A percentile compares a stretch with the other conserved stretches of the same genome.
Conservation (phyloP, 2,888 invertebrate species). For the Pseudococcus viburni region DNA sequence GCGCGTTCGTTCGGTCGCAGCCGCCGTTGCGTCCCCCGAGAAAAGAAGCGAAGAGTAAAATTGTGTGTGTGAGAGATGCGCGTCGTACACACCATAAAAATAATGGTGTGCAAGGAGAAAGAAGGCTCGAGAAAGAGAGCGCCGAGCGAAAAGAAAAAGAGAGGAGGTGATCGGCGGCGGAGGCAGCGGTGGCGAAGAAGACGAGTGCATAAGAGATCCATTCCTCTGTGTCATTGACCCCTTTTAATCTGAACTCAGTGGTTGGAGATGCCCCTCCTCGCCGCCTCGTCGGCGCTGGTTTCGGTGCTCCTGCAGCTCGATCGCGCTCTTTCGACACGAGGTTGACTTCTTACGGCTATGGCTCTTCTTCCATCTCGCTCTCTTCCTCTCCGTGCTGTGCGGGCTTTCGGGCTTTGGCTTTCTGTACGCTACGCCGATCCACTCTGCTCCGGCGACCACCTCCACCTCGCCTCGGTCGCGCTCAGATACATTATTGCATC, state of each 20-base stretch:
- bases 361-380: slow-evolving; percentile 45
- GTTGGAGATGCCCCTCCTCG: slow-evolving; percentile 51
- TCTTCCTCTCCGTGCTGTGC: background rate
- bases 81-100: background rate
- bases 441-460: too few species aligned
- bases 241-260: slow-evolving; percentile 65
- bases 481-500: slow-evolving; percentile 51
- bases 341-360: slow-evolving; percentile 56
- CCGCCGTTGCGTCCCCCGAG: background rate
- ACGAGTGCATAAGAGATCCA: slow-evolving; percentile 62
- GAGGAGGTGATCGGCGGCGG: background rate
- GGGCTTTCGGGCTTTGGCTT: slow-evolving; percentile 30
- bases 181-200: background rate
- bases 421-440: background rate
- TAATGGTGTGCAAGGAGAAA: background rate
- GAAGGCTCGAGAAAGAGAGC: background rate
- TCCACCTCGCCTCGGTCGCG: background rate
- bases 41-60: background rate
- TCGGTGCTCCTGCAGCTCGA: slow-evolving; percentile 21
- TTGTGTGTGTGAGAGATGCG: background rate
- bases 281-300: background rate
- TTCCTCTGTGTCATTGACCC: slow-evolving; percentile 65
- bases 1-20: slow-evolving; percentile 20
- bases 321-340: slow-evolving; percentile 62
- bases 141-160: slow-evolving; percentile 1